Evolutionary conservation across 2,113 vertebrate genomes (phyloP).

Genomic region (Trichechus manatus): DNA sequence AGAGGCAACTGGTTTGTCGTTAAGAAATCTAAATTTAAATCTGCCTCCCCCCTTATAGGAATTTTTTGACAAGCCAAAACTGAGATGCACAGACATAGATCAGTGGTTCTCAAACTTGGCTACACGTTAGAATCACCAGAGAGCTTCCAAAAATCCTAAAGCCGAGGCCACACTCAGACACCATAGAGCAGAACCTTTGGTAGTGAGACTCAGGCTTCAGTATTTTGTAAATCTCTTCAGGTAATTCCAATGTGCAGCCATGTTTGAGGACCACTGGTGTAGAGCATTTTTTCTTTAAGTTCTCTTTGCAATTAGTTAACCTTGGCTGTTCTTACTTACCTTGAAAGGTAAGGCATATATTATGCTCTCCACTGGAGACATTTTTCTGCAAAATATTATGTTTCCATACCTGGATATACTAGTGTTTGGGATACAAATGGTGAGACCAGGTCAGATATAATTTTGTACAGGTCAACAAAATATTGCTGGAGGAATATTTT

Average conservation of each 20-base stretch:
- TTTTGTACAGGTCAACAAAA: slow-evolving; percentile 49
- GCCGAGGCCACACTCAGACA: not conserved
- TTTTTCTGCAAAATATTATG: not conserved
- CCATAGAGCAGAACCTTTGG: not conserved
- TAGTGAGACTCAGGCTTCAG: not conserved
- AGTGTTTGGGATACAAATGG: slow-evolving; percentile 1
- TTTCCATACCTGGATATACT: slow-evolving; percentile 25
- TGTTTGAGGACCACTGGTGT: not conserved
- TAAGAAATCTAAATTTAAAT: not conserved
- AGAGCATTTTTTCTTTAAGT: not conserved
- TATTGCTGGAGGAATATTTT: slow-evolving; percentile 46
- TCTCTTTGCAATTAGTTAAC: slow-evolving; percentile 33
- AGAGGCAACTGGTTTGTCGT: not conserved
- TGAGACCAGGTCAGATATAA: not conserved
- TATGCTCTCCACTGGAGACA: not conserved
- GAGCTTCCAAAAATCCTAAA: not conserved
- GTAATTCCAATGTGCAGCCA: not conserved
- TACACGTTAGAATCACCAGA: not conserved
- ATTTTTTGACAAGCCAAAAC: not conserved
- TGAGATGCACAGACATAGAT: not conserved
- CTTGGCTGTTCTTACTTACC: not conserved
- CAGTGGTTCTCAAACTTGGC: not conserved
- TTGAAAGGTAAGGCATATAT: not conserved
- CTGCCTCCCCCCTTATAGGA: not conserved
- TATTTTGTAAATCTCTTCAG: not conserved